Percentiles rank a stretch among this genome's conserved stretches.
These are phyloP conservation scores for Paratrypauchen microcephalus DNA, from an alignment of 2,797 vertebrate species.

Conservation along the genomic window DNA sequence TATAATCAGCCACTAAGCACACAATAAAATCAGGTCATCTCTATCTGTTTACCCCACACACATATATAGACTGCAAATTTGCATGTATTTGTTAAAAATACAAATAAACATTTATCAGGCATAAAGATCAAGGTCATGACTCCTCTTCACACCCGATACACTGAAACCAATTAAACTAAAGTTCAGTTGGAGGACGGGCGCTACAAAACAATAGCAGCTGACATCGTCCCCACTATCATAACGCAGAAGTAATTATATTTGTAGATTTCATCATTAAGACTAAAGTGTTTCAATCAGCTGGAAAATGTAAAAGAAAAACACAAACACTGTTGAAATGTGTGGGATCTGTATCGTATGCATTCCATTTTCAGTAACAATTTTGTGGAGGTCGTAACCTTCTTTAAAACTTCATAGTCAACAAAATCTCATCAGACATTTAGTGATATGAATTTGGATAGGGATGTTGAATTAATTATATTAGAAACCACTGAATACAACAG, in stretches of 20 bases:
- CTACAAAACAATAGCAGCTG: slow-evolving; percentile 73
- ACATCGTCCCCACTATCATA: slow-evolving; percentile 69
- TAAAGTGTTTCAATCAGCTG: slow-evolving; percentile 68
- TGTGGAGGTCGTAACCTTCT: slow-evolving; percentile 45
- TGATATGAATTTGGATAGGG: not conserved
- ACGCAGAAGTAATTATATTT: slow-evolving; percentile 77
- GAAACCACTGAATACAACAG: no score
- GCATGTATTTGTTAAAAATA: slow-evolving; percentile 71
- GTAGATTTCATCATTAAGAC: slow-evolving; percentile 79
- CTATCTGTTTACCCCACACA: slow-evolving; percentile 74
- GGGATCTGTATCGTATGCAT: slow-evolving; percentile 48
- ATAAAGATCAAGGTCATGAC: slow-evolving; percentile 82
- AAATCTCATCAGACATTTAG: not conserved
- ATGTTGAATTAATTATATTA: not conserved
- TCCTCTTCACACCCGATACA: slow-evolving; percentile 74
- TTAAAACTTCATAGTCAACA: not conserved
- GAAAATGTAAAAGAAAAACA: slow-evolving; percentile 52
- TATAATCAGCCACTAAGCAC: slow-evolving; percentile 80
- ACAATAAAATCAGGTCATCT: slow-evolving; percentile 77
- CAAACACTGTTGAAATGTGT: slow-evolving; percentile 35
- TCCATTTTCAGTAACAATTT: slow-evolving; percentile 50
- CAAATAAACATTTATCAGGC: slow-evolving; percentile 69
- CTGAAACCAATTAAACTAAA: slow-evolving; percentile 84
- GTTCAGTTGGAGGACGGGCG: slow-evolving; percentile 77
- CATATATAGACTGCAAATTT: slow-evolving; percentile 65